Evolutionary conservation across 2,797 vertebrate genomes (phyloP).

Genomic region (Nannoperca australis): DNA sequence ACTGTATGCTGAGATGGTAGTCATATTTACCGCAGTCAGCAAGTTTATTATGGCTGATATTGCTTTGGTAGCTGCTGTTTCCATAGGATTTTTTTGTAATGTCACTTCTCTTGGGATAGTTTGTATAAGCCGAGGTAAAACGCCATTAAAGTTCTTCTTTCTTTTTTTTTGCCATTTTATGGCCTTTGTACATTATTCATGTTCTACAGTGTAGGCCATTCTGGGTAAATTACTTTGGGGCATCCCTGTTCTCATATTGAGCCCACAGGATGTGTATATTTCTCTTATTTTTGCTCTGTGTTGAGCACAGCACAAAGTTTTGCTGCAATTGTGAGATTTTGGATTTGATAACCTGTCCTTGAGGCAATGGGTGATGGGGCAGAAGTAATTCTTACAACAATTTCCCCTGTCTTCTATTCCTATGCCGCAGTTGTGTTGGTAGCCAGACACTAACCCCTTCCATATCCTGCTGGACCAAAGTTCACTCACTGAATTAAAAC

Average conservation of each 20-base stretch:
- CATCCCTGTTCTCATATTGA: conserved; percentile 73
- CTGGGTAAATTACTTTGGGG: conserved; percentile 76
- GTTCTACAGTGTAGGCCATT: conserved; percentile 56
- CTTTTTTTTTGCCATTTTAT: conserved; percentile 56
- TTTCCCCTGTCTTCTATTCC: conserved; percentile 29
- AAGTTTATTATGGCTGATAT: conserved; percentile 76
- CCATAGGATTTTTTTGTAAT: conserved; percentile 70
- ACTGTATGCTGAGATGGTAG: conserved; percentile 61
- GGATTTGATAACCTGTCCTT: conserved; percentile 58
- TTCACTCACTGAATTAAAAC: conserved; percentile 53
- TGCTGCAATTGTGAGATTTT: conserved; percentile 51
- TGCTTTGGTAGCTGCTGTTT: conserved; percentile 66
- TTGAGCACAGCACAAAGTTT: conserved; percentile 48
- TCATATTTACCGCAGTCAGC: conserved; percentile 79
- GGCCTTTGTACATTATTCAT: conserved; percentile 76
- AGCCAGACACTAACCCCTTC: conserved; percentile 43
- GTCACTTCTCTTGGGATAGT: conserved; percentile 75
- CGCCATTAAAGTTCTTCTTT: conserved; percentile 58
- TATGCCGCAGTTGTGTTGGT: conserved; percentile 12
- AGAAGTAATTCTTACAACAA: conserved; percentile 49
- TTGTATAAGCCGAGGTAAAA: conserved; percentile 72
- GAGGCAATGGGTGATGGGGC: conserved; percentile 35
- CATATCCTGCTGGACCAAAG: conserved; percentile 40
- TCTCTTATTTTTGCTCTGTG: conserved; percentile 36
- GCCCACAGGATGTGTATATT: conserved; percentile 43